Evolutionary conservation across 37 sponge, comb jelly and placozoan species (phyloP).

Genomic region (Spongilla lacustris): DNA sequence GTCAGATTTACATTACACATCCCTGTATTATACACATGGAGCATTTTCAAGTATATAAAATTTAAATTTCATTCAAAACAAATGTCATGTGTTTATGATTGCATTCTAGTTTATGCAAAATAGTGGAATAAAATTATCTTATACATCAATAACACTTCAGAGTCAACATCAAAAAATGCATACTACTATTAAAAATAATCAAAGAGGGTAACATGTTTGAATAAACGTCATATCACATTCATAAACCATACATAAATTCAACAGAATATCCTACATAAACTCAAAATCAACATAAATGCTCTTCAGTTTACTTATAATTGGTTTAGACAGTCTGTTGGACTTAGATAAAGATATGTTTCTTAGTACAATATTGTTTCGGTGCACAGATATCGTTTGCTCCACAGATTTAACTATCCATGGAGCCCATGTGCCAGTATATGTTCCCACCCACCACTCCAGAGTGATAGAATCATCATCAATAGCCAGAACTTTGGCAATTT

Average conservation of each 20-base stretch:
- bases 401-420: constrained; percentile 3
- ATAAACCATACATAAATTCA: neutral
- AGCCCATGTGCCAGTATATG: neutral
- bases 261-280: neutral
- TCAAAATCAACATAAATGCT: neutral
- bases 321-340: no score
- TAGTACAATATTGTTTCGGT: no score
- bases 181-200: neutral
- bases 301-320: no score
- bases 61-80: neutral
- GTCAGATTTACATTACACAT: neutral
- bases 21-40: neutral
- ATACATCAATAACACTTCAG: neutral
- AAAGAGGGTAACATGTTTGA: neutral
- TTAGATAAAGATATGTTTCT: no score
- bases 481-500: constrained; percentile 1
- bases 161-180: neutral
- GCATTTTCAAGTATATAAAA: neutral
- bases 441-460: constrained; percentile 10
- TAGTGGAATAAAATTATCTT: neutral
- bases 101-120: neutral
- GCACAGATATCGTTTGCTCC: neutral
- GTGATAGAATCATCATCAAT: neutral
- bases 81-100: neutral
- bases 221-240: neutral